Base-by-base conservation (phyloP, 2,797 vertebrate genomes). In the Xerus rutilus region DNA sequence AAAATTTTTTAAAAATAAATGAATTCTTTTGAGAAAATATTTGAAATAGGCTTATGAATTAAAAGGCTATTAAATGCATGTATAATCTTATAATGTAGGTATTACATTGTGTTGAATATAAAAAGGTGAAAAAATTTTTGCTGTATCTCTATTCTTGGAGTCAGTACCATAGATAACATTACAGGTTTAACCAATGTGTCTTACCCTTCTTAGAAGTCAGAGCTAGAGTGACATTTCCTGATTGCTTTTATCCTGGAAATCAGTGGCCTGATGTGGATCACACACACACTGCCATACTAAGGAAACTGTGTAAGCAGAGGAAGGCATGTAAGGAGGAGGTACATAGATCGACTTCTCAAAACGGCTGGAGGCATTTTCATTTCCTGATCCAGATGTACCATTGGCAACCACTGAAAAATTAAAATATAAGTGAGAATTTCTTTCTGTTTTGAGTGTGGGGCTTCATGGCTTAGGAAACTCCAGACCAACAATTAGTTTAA, bases 11-110 rank as follows among this genome's bases (percentile, higher is more conserved):
- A 25, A 62, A 25, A 62, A 62, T 62, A 47, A 83, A 90, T 85
- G 32, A 1, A 74, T 72, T 88, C 30, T 54, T 86, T 67, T 74
- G 49, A 96, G 65, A 86, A 91, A 72, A 17, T 92, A 72, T 74
- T 79, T 62, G 39, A 93, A 95, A 59, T 47, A 83, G n/a, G 72
- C 28, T 57, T 7, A 35, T 21, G 25, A 87, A 84, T 72, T 70
- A 52, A 69, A 88, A 93, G 76, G 5, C 23, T 69, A 12, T 72
- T n/a, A 57, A 47, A 39, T 7, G 39, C 1, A n/a, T 1, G 25
- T 47, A 52, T 12, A 65, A 39, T 62, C 23, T 62, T 62, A 7
- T 78, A 49, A 35, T 72, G 21, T 15, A 21, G 81, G 4, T 32
- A 77, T 70, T 28, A 17, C 32, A n/a, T 65, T 76, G 14, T 17